Base-by-base conservation (phyloP, 92 coral and sea anemone species). In the Heliopora coerulea region DNA sequence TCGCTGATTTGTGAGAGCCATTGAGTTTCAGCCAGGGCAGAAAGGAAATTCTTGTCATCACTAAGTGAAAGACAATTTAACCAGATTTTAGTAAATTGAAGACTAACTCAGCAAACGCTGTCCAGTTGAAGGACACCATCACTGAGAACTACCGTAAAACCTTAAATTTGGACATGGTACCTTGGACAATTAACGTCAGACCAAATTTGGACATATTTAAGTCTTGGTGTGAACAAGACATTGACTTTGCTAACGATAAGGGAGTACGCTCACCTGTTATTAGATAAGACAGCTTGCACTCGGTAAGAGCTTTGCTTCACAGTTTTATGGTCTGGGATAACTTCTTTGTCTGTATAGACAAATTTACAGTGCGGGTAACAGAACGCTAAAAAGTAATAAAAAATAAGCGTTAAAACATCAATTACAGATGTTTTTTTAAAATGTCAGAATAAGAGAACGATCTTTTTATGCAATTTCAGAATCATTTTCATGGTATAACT, bases 1-100 rank as follows among this genome's bases (percentile, higher is more conserved):
- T 95, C 99, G n/a, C 99, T 85, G 69, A 95, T 50, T 68, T 95
- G 99, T 34, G 82, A 57, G 33, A 86, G 69, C 99, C 96, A 95
- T 63, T 95, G 96, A 35, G 95, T 87, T 75, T 95, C 99, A 31
- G 88, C 96, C 73, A 95, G 61, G 29, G 79, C 60, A 9, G 99
- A 88, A 34, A 85, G 85, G 75, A 88, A 95, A 74, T 86, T 90
- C 52, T 84, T 85, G 57, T 88, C 99, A 62, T 90, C 99, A 49
- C 99, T 95, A 67, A 23, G 44, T 40, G 15, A 6, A 31, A 11
- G 13, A n/a, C 20, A 41, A 42, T 32, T 23, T 58, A 29, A 49
- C 58, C 18, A 79, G 20, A 68, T 8, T 27, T 57, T 15, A n/a
- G 40, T 52, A 24, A 19, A 66, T 20, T 37, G 54, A 44, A 25